Evolutionary conservation across 2,113 vertebrate species (phyloP).

Genomic region (Ceyx margarethae): DNA sequence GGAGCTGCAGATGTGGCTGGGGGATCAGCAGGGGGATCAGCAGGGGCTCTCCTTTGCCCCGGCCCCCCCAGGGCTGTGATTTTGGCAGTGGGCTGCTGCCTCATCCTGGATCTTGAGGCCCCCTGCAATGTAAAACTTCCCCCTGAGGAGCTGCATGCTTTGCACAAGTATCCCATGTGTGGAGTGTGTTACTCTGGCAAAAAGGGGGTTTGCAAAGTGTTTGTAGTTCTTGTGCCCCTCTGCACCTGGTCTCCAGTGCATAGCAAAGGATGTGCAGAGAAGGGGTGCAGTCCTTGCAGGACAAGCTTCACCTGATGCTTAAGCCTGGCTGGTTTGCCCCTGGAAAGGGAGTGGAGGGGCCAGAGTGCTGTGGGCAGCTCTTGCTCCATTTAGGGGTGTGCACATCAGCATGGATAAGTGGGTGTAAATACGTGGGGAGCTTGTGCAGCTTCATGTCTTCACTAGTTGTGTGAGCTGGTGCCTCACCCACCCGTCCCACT

Average conservation of each 20-base stretch:
- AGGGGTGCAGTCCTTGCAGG: not conserved
- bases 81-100: accelerated
- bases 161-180: not conserved
- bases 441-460: not conserved
- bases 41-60: not conserved
- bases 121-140: accelerated
- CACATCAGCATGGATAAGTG: not conserved
- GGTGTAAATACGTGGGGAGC: not conserved
- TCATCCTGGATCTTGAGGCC: not conserved
- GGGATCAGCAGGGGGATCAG: not conserved
- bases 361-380: not conserved
- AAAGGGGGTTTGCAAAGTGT: not conserved
- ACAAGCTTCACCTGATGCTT: not conserved
- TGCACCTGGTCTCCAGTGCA: not conserved
- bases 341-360: not conserved
- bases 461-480: not conserved
- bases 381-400: not conserved
- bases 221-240: not conserved
- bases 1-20: not conserved
- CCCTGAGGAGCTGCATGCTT: accelerated
- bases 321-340: accelerated
- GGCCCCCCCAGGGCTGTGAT: accelerated
- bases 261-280: not conserved
- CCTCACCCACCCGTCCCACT: not conserved
- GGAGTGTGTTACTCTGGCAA: slow-evolving; percentile 1